A percentile compares a stretch with the other conserved stretches of the same genome.
Evolutionary conservation across 2,888 invertebrate genomes (phyloP).

Genomic region (Tenthredo livida): DNA sequence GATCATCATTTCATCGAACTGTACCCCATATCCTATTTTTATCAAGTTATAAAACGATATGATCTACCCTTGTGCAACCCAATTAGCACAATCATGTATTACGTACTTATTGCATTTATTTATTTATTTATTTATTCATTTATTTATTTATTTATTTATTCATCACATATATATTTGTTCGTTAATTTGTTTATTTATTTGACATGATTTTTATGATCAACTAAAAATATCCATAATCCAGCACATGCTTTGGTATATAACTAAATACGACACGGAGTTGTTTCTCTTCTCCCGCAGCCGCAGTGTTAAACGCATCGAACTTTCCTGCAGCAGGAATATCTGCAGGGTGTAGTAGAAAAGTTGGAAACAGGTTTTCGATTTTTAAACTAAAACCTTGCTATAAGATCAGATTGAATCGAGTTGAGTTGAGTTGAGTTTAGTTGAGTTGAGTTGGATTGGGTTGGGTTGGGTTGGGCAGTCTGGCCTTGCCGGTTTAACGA

Average conservation of each 20-base stretch:
- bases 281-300: neutral
- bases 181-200: no score
- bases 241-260: neutral
- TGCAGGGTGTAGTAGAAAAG: conserved; percentile 8
- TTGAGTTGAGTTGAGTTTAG: conserved; percentile 1
- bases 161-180: no score
- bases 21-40: neutral
- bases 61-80: neutral
- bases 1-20: neutral
- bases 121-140: neutral
- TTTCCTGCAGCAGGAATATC: neutral
- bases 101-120: neutral
- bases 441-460: neutral
- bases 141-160: no score
- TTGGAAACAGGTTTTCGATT: conserved; percentile 14
- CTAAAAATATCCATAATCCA: neutral
- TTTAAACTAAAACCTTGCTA: neutral
- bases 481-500: conserved; percentile 51
- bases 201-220: neutral
- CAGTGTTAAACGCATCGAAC: neutral
- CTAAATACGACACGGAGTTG: neutral
- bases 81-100: no score
- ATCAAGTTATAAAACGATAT: neutral
- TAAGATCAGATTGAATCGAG: conserved; percentile 8
- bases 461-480: conserved; percentile 28